Evolutionary conservation across 2,113 vertebrate species (phyloP), one percentile per base, ranked within the genome.

Genomic region (Hippoglossus stenolepis): DNA sequence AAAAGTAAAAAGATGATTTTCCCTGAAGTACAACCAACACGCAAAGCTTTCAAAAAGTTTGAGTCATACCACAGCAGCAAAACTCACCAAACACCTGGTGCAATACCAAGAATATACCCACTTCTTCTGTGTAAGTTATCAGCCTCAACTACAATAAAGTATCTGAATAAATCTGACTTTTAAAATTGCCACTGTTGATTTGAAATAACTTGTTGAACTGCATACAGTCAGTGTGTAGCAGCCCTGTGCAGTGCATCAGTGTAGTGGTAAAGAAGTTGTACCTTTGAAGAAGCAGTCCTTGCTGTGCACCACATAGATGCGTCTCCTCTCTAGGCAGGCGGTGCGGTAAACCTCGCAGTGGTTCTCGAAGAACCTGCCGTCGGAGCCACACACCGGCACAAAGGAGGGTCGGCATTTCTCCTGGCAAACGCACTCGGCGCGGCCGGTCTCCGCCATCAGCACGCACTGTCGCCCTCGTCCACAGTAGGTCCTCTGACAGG

Each of bases 231-330:
- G 28, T 51, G 45, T 49, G 35, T 4, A 28, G 10, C 35, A 51
- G 24, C 40, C 17, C 18, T 47, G 24, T 35, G 60, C 51, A 26
- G 18, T 49, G 47, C 47, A 35, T 24, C 6, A 31, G 43, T 12
- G 13, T 28, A 23, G 0, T 6, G 14, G 57, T 72, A 31, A 31
- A 31, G 0, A 3, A 47, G 43, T 2, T 85, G 83, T 96, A 99
- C 97, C 97, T 98, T 94, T 96, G 92, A 98, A 97, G 94, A 98
- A 98, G 73, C 97, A 99, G 86, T 96, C 96, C 91, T 97, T 98
- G 96, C 94, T 97, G 93, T 95, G 96, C 21, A 95, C 82, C 24
- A 95, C 91, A 61, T 94, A 92, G 86, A 98, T 95, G 69, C 93
- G 94, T 81, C 92, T 96, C 70, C 91, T 93, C 92, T 96, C 94